Percentiles rank a stretch among this genome's conserved stretches.
Conservation (phyloP, 2,888 invertebrate species). For the Agapetus fuscipes region DNA sequence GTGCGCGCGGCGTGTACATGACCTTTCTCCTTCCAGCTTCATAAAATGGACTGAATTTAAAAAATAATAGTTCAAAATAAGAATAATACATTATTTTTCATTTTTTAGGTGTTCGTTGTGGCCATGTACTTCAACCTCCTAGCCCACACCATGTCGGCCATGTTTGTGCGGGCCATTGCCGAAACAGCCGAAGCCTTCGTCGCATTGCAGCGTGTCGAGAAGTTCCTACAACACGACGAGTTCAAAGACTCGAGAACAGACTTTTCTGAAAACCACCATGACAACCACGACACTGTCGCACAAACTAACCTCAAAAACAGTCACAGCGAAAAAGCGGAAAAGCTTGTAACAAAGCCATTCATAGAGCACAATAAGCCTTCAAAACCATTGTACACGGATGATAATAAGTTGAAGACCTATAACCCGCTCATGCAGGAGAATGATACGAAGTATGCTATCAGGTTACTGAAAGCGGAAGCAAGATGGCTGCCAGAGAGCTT, state of each 20-base stretch:
- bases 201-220: constrained; percentile 34
- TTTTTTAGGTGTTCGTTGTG: constrained; percentile 38
- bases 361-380: background rate
- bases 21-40: no score
- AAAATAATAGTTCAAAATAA: no score
- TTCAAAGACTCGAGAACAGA: background rate
- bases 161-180: constrained; percentile 41
- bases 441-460: constrained; percentile 6
- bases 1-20: no score
- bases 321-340: constrained; percentile 26
- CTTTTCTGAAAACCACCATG: no score
- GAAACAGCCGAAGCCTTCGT: constrained; percentile 49
- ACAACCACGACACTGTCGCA: constrained; percentile 14
- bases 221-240: constrained; percentile 30
- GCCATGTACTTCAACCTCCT: constrained; percentile 36
- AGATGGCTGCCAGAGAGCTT: constrained; percentile 45
- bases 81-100: no score
- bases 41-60: no score
- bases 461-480: constrained; percentile 27
- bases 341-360: constrained; percentile 13
- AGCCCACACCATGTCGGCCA: constrained; percentile 24
- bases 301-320: background rate
- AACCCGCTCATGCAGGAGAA: background rate
- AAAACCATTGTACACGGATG: background rate
- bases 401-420: no score